phyloP scores from a whole-genome alignment of 2,888 invertebrate species.

The Oithona nana region DNA sequence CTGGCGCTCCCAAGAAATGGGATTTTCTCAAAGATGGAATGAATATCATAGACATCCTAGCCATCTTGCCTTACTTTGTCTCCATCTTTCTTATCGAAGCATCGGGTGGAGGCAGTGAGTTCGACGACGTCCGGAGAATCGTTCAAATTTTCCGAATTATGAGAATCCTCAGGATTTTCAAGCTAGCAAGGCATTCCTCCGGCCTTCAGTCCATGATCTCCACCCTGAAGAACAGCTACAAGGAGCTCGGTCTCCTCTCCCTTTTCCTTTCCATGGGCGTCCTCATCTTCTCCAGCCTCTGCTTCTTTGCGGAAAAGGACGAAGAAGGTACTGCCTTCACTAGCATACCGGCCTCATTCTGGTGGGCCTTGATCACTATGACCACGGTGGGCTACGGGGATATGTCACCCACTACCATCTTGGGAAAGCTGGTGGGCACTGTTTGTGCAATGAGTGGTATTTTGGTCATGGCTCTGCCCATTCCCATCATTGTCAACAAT shows the following conservation, averaged over 20 bases:
- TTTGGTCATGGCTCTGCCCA: constrained; percentile 38
- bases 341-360: constrained; percentile 37
- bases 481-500: constrained; percentile 40
- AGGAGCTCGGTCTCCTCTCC: constrained; percentile 34
- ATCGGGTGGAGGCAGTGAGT: constrained; percentile 18
- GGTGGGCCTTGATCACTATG: constrained; percentile 37
- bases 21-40: constrained; percentile 35
- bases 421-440: constrained; percentile 32
- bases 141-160: constrained; percentile 34
- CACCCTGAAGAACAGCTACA: constrained; percentile 35
- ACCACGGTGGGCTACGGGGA: constrained; percentile 34
- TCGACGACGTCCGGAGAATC: constrained; percentile 32
- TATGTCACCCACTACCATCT: constrained; percentile 32
- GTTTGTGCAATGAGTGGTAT: constrained; percentile 39
- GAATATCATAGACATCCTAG: constrained; percentile 35
- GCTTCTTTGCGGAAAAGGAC: constrained; percentile 36
- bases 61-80: constrained; percentile 35
- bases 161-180: constrained; percentile 27
- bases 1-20: constrained; percentile 34
- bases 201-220: constrained; percentile 35
- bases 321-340: constrained; percentile 29
- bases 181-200: constrained; percentile 34
- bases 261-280: constrained; percentile 36
- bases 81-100: constrained; percentile 26
- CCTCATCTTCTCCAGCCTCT: constrained; percentile 34